These are phyloP conservation scores for Ctenochaetus hawaiiensis DNA, from an alignment of 2,797 vertebrate genomes.

Conservation along the genomic window DNA sequence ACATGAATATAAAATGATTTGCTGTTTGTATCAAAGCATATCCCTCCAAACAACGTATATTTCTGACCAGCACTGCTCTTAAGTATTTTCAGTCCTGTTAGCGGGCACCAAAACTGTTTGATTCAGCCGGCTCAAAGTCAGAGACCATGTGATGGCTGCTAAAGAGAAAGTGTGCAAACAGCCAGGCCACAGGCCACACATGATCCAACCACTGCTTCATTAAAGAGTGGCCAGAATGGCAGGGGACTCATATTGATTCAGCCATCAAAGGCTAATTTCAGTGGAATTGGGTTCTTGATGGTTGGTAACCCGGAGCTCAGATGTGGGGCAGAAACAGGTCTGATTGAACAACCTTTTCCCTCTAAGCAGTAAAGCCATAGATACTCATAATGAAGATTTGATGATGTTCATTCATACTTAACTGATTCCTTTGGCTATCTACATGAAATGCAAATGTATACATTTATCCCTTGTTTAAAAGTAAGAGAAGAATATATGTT, in stretches of 20 bases:
- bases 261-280: slow-evolving; percentile 50
- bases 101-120: neutral
- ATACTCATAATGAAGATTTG: no score
- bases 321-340: neutral
- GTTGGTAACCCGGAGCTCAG: slow-evolving; percentile 14
- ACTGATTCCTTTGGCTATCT: no score
- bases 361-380: neutral
- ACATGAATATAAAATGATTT: neutral
- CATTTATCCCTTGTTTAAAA: no score
- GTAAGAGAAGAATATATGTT: no score
- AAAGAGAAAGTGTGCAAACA: slow-evolving; percentile 14
- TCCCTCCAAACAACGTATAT: neutral
- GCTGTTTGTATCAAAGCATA: neutral
- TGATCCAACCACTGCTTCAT: slow-evolving; percentile 42
- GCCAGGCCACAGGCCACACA: slow-evolving; percentile 20
- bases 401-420: no score
- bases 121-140: neutral
- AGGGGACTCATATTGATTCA: slow-evolving; percentile 37
- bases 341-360: neutral
- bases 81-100: neutral
- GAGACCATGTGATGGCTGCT: slow-evolving; percentile 9
- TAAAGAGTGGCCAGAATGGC: slow-evolving; percentile 36
- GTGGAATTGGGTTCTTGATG: slow-evolving; percentile 25
- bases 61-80: neutral
- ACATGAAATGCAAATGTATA: no score